Conservation (phyloP, 2,888 invertebrate genomes). For the Candidula unifasciata region DNA sequence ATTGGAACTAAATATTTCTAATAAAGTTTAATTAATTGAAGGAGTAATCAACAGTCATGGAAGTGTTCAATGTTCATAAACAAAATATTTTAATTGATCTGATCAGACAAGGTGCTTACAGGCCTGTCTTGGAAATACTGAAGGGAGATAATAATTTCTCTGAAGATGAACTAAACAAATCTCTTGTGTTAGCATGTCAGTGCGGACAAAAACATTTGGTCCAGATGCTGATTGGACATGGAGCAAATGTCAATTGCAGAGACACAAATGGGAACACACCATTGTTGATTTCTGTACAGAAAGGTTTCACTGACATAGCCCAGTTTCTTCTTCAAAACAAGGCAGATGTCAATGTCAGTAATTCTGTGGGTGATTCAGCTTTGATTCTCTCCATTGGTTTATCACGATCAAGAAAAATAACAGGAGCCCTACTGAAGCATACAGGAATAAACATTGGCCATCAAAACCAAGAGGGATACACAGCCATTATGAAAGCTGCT, state of each 20-base stretch:
- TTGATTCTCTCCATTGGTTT: not conserved
- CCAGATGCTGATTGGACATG: not conserved
- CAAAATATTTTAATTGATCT: too few relatives aligned
- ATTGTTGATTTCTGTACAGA: not conserved
- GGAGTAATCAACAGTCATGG: too few relatives aligned
- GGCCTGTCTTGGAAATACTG: not conserved
- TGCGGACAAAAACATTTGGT: not conserved
- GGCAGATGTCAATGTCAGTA: not conserved
- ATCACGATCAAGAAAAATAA: too few relatives aligned
- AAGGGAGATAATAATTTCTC: not conserved
- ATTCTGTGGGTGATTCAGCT: not conserved
- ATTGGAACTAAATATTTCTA: too few relatives aligned
- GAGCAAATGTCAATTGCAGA: not conserved
- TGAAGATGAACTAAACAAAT: not conserved
- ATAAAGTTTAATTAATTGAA: too few relatives aligned
- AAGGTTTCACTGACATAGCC: not conserved
- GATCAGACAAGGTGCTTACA: not conserved
- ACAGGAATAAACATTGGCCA: not conserved
- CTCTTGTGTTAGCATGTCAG: not conserved
- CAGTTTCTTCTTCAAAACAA: not conserved
- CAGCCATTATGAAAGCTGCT: constrained; percentile 18
- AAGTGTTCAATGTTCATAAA: too few relatives aligned
- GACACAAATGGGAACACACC: not conserved
- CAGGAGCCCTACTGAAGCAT: too few relatives aligned
- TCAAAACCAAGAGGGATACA: not conserved